These are phyloP conservation scores for Furnarius figulus DNA, from an alignment of 2,113 vertebrate species.

Conservation along the genomic window DNA sequence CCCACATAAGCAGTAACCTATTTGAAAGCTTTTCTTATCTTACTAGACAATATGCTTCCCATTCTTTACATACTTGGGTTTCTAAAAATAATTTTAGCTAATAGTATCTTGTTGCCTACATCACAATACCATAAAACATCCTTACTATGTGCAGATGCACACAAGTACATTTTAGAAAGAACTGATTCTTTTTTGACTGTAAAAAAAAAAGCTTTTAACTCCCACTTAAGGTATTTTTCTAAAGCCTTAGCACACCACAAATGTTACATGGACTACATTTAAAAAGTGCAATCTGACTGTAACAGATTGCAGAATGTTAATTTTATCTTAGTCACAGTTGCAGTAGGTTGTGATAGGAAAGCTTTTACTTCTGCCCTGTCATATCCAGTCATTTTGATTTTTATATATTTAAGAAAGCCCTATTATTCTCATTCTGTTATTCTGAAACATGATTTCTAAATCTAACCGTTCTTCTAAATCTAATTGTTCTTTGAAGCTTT, in stretches of 20 bases:
- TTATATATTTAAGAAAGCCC: neutral
- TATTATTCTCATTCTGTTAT: neutral
- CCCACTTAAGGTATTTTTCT: neutral
- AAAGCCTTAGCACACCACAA: neutral
- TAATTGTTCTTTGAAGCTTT: neutral
- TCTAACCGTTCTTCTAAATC: neutral
- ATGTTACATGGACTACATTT: neutral
- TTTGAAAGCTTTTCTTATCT: neutral
- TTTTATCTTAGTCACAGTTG: neutral
- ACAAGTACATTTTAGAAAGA: neutral
- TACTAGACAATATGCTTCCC: neutral
- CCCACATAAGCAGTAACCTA: neutral
- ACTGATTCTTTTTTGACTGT: neutral
- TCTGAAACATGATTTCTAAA: neutral
- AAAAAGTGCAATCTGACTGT: neutral
- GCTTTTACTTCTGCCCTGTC: neutral
- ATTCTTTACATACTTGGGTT: neutral
- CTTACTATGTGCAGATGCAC: neutral
- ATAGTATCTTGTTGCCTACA: neutral
- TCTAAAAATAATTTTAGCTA: neutral
- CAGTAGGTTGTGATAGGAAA: neutral
- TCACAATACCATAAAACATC: neutral
- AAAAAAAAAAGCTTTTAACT: neutral
- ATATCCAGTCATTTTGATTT: neutral
- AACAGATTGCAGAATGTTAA: slow-evolving; percentile 14